Base-by-base conservation (phyloP, 2,888 invertebrate genomes). In the Xanthia togata region DNA sequence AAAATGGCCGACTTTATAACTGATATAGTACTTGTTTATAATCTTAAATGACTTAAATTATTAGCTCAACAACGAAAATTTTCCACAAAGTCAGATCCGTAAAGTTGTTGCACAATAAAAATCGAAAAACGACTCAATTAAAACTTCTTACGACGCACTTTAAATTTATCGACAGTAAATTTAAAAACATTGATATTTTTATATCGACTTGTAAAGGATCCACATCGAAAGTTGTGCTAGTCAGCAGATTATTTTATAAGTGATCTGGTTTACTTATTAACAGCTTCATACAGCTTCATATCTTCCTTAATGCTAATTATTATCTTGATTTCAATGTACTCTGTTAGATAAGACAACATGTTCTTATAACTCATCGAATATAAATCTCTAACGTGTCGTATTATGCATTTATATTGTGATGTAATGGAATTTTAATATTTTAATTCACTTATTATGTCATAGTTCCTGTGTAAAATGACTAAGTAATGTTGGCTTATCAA, bases 71-170 rank as follows among this genome's bases (percentile, higher is more conserved):
- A 80, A 77, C 64, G 79, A 78, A 84, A 84, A 83, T 65, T 83
- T 75, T 81, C 85, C 81, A 71, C 76, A 78, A 79, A 73, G 68
- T 67, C 70, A 83, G 67, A 70, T 64, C 76, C 75, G 82, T 70
- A 65, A 72, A 64, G 35, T 77, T 44, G 77, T 86, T 86, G 75
- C 73, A 69, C 64, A 86, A 80, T 86, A 76, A 84, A 77, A 82
- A 78, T 20, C 41, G 64, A 78, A 62, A 78, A 79, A 86, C 74
- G 70, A 69, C 78, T 80, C 76, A 85, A 87, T 87, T 87, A 86
- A 84, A 81, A 86, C 65, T 59, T 73, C 65, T 87, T 85, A 81
- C 78, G 70, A 64, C 79, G 85, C 85, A 85, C 47, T 83, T 83
- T 80, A 74, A 70, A 53, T 79, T 87, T 78, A 79, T 76, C 70